These are phyloP conservation scores for Chrysina gloriosa DNA, from an alignment of 2,888 invertebrate genomes.

Conservation along the genomic window DNA sequence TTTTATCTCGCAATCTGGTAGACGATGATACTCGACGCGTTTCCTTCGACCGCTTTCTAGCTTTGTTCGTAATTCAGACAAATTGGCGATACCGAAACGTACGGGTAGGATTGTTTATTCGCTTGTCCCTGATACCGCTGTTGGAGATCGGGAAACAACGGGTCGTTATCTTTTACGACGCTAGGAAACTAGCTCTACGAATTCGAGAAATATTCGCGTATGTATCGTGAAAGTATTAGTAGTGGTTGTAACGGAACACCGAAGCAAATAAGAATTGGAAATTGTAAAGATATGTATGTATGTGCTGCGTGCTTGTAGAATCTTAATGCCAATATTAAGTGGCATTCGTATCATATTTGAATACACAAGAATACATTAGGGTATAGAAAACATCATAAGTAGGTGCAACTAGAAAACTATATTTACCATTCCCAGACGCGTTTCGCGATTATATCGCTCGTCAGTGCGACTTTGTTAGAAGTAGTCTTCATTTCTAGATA, in stretches of 20 bases:
- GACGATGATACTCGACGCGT: conserved; percentile 11
- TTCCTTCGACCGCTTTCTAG: conserved; percentile 17
- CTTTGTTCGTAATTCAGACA: conserved; percentile 33
- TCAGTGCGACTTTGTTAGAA: too few relatives aligned
- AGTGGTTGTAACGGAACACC: not conserved
- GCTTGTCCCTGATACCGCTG: conserved; percentile 16
- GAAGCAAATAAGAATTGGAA: too few relatives aligned
- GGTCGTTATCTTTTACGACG: conserved; percentile 35
- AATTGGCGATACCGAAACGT: conserved; percentile 10
- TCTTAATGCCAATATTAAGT: too few relatives aligned
- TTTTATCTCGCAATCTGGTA: conserved; percentile 18
- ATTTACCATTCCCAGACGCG: too few relatives aligned
- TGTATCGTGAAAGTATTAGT: conserved; percentile 5
- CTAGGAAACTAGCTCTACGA: conserved; percentile 1
- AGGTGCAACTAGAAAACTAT: too few relatives aligned
- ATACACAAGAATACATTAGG: too few relatives aligned
- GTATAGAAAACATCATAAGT: too few relatives aligned
- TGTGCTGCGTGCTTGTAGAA: too few relatives aligned
- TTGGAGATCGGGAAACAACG: conserved; percentile 24
- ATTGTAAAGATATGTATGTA: too few relatives aligned
- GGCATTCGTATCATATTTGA: too few relatives aligned
- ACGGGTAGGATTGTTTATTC: conserved; percentile 30
- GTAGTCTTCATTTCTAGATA: too few relatives aligned
- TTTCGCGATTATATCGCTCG: too few relatives aligned
- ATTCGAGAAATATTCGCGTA: not conserved